phyloP scores from a whole-genome alignment of 1,140 invertebrate genomes.

The Coenobita brevimanus region DNA sequence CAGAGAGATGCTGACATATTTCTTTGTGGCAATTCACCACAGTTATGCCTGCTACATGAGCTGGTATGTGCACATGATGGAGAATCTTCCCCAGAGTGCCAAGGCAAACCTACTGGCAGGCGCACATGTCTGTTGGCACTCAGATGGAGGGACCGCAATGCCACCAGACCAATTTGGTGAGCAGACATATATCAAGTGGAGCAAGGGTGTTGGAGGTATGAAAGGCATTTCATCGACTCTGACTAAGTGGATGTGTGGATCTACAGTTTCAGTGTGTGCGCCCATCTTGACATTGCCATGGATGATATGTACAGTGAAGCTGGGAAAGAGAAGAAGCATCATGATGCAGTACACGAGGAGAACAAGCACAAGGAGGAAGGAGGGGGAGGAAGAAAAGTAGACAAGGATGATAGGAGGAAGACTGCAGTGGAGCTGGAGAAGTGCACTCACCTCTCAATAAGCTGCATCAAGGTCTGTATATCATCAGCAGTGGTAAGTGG shows the following conservation, averaged over 20 bases:
- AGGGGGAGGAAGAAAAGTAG: conserved; percentile 2
- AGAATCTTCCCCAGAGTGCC: too few relatives aligned
- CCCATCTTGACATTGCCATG: background rate
- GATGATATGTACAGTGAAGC: conserved; percentile 4
- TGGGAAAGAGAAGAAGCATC: background rate
- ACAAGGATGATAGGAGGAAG: background rate
- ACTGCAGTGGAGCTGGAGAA: background rate
- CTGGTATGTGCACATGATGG: too few relatives aligned
- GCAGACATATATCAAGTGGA: conserved; percentile 12
- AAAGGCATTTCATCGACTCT: conserved; percentile 6
- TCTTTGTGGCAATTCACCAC: conserved; percentile 11
- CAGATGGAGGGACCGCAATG: conserved; percentile 4
- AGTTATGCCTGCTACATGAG: background rate
- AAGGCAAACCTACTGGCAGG: conserved; percentile 7
- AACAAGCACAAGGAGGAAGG: conserved; percentile 36
- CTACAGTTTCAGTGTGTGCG: background rate
- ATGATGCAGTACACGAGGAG: background rate
- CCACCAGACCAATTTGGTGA: conserved; percentile 4
- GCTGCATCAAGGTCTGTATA: background rate
- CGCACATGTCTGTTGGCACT: conserved; percentile 9
- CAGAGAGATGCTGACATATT: conserved; percentile 19
- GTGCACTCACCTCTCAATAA: conserved; percentile 1
- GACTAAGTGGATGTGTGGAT: background rate
- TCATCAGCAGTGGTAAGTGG: conserved; percentile 10
- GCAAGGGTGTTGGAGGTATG: conserved; percentile 7